These are phyloP conservation scores for Enteromius paludinosus DNA, from an alignment of 2,797 vertebrate genomes.

Conservation along the genomic window DNA sequence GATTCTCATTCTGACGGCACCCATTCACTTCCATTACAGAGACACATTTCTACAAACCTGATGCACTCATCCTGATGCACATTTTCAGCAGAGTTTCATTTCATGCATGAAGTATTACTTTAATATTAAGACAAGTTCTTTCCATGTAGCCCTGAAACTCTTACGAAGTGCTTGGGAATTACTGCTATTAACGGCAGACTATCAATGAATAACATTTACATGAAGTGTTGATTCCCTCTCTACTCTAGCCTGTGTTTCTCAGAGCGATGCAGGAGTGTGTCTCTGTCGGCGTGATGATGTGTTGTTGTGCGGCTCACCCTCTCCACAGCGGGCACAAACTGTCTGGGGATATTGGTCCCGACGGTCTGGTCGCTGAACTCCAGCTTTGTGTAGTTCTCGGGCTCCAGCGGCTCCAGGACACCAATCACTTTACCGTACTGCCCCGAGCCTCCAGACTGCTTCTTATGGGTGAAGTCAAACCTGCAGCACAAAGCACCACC, in stretches of 20 bases:
- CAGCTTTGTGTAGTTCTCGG: conserved; percentile 84
- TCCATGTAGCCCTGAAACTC: too few species aligned
- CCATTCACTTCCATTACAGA: neutral
- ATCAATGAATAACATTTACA: too few species aligned
- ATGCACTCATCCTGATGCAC: too few species aligned
- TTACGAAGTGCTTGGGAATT: too few species aligned
- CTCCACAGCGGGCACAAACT: conserved; percentile 92
- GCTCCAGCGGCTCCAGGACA: conserved; percentile 86
- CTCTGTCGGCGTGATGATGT: too few species aligned
- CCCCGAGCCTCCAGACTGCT: conserved; percentile 90
- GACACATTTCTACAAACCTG: too few species aligned
- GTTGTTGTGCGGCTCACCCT: conserved; percentile 76
- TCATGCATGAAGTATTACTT: too few species aligned
- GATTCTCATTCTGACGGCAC: neutral
- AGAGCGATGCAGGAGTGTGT: neutral
- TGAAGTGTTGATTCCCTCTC: too few species aligned
- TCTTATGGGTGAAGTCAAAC: conserved; percentile 97
- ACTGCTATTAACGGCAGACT: too few species aligned
- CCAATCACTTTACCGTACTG: conserved; percentile 95
- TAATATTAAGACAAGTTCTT: too few species aligned
- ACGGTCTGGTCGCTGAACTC: conserved; percentile 91
- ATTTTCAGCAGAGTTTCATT: too few species aligned
- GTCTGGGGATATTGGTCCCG: conserved; percentile 92
- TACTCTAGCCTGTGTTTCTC: neutral
- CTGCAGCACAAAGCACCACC: conserved; percentile 67